A percentile compares a stretch with the other conserved stretches of the same genome.
Evolutionary conservation across 1,140 invertebrate species (phyloP).

Genomic region (Caerostris extrusa): DNA sequence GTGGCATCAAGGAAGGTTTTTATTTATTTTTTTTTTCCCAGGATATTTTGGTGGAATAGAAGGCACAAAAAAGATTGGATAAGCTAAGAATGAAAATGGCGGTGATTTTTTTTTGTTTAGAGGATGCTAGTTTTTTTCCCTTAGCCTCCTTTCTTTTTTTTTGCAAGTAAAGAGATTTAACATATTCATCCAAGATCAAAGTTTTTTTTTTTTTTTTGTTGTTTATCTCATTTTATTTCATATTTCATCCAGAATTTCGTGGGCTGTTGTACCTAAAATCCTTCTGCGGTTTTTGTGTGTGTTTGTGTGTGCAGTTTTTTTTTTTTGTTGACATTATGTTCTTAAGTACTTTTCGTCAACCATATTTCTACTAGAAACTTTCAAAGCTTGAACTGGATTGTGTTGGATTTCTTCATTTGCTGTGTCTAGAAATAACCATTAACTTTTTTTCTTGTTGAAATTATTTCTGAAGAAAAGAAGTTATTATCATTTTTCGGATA

Average conservation of each 20-base stretch:
- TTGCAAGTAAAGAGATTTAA: conserved; percentile 40
- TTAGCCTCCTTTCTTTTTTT: neutral
- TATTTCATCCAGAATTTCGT: conserved; percentile 49
- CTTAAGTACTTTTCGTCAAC: neutral
- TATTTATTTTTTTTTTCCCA: neutral
- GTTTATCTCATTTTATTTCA: conserved; percentile 32
- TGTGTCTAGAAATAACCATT: neutral
- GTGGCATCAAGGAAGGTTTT: conserved; percentile 13
- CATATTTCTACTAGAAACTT: neutral
- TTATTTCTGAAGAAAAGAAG: neutral
- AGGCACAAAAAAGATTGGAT: conserved; percentile 55
- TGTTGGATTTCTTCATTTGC: neutral
- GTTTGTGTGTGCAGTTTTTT: neutral
- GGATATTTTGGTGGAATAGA: neutral
- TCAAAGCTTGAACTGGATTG: neutral
- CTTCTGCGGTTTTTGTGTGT: neutral
- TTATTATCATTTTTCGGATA: neutral
- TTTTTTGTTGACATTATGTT: neutral
- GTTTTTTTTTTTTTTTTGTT: conserved; percentile 21
- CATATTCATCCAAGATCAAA: conserved; percentile 54
- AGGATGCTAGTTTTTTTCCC: neutral
- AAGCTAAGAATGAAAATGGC: conserved; percentile 46
- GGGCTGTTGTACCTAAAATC: conserved; percentile 23
- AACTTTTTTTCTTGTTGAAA: neutral
- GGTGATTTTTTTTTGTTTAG: neutral